A percentile compares a stretch with the other conserved stretches of the same genome.
Evolutionary conservation across 2,888 invertebrate species (phyloP).

Genomic region (Aleiodes leptofemur): DNA sequence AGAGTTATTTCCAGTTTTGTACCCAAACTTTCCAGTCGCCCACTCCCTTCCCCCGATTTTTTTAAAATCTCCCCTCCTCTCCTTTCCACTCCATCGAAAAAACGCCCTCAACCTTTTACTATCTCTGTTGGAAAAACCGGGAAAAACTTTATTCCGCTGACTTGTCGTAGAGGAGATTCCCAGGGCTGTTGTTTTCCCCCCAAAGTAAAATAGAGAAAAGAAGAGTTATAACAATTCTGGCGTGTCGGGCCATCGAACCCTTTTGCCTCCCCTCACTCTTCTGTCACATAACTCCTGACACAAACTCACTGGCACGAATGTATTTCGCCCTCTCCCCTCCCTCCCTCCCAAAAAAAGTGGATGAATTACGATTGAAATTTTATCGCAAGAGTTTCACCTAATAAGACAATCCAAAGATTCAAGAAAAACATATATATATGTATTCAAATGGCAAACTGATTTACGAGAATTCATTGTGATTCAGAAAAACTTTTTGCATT

Average conservation of each 20-base stretch:
- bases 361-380: constrained; percentile 19
- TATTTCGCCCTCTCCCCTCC: neutral
- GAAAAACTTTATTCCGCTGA: constrained; percentile 71
- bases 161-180: constrained; percentile 56
- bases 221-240: constrained; percentile 47
- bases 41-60: constrained; percentile 19
- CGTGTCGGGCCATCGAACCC: constrained; percentile 61
- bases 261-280: constrained; percentile 32
- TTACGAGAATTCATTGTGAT: neutral
- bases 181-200: constrained; percentile 65
- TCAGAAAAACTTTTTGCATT: neutral
- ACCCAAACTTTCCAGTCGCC: constrained; percentile 29
- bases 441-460: no score
- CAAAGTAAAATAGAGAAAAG: neutral
- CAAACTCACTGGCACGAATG: constrained; percentile 33
- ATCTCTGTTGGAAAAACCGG: constrained; percentile 45
- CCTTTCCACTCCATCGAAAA: constrained; percentile 5
- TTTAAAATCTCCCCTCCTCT: neutral
- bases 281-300: constrained; percentile 60
- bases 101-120: neutral
- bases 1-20: constrained; percentile 26
- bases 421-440: no score
- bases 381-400: constrained; percentile 4
- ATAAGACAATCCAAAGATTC: neutral
- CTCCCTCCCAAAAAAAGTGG: neutral